These are phyloP conservation scores for Sarcophaga peregrina DNA, from an alignment of 1,140 invertebrate species.

Conservation along the genomic window DNA sequence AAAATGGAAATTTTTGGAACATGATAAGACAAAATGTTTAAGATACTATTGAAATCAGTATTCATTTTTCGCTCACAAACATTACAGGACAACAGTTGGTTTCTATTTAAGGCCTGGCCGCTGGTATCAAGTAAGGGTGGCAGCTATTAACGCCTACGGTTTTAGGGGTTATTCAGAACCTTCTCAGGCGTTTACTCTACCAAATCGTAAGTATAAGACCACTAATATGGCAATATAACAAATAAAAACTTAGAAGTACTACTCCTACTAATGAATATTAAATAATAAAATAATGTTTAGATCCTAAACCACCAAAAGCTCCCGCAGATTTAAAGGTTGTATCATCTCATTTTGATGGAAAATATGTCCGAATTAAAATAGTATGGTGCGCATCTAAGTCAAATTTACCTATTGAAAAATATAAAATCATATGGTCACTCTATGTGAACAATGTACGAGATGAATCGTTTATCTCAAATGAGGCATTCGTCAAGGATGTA, in stretches of 20 bases:
- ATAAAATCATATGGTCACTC: constrained; percentile 64
- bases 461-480: constrained; percentile 53
- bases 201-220: constrained; percentile 64
- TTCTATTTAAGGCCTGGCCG: constrained; percentile 75
- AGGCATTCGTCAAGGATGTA: constrained; percentile 64
- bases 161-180: constrained; percentile 76
- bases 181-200: constrained; percentile 73
- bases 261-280: too few relatives aligned
- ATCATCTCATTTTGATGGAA: constrained; percentile 71
- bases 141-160: constrained; percentile 77
- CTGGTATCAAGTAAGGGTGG: constrained; percentile 82
- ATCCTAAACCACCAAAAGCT: constrained; percentile 73
- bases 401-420: constrained; percentile 73
- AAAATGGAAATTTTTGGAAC: not conserved
- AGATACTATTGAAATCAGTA: not conserved
- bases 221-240: not conserved
- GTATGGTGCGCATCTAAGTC: constrained; percentile 75
- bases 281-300: constrained; percentile 58
- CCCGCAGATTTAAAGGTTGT: constrained; percentile 74
- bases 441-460: constrained; percentile 53
- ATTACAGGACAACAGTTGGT: not conserved
- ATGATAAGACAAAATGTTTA: not conserved
- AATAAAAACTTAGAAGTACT: too few relatives aligned
- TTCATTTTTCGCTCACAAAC: not conserved
- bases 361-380: constrained; percentile 68